Conservation (phyloP, 2,888 invertebrate species). For the Heliconius cydno region DNA sequence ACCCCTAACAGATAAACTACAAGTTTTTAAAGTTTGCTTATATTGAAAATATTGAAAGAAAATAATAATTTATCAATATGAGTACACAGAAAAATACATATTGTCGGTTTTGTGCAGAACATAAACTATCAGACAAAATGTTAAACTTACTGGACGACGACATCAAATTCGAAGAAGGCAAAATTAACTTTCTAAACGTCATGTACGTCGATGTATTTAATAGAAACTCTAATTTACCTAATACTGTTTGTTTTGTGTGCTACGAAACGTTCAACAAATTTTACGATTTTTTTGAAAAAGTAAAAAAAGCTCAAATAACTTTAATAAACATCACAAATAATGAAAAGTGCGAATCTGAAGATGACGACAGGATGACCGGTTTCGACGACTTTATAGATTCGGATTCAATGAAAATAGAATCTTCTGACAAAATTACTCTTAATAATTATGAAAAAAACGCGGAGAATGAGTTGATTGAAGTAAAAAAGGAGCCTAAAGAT, state of each 20-base stretch:
- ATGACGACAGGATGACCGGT: conserved; percentile 58
- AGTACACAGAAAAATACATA: conserved; percentile 59
- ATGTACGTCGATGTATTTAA: conserved; percentile 67
- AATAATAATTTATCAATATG: conserved; percentile 46
- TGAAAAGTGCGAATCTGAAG: conserved; percentile 57
- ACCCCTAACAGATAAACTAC: background rate
- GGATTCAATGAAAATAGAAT: conserved; percentile 47
- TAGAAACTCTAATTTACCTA: conserved; percentile 59
- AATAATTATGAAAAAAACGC: conserved; percentile 47
- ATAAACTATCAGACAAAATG: conserved; percentile 62
- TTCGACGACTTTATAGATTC: conserved; percentile 58
- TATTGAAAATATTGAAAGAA: conserved; percentile 14
- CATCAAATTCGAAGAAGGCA: conserved; percentile 62
- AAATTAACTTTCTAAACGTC: conserved; percentile 69
- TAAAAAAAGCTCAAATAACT: conserved; percentile 64
- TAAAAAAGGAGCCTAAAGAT: conserved; percentile 69
- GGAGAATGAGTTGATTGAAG: conserved; percentile 47
- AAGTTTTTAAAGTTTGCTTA: conserved; percentile 16
- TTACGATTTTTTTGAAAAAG: conserved; percentile 64
- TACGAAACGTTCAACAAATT: conserved; percentile 70
- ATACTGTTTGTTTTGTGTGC: conserved; percentile 71
- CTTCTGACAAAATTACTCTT: conserved; percentile 27
- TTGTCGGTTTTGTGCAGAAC: conserved; percentile 72
- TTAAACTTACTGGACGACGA: conserved; percentile 56
- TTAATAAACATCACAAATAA: conserved; percentile 56